Percentiles rank a stretch among this genome's conserved stretches.
phyloP scores from a whole-genome alignment of 2,797 vertebrate genomes.

The Triplophysa yarkandensis region DNA sequence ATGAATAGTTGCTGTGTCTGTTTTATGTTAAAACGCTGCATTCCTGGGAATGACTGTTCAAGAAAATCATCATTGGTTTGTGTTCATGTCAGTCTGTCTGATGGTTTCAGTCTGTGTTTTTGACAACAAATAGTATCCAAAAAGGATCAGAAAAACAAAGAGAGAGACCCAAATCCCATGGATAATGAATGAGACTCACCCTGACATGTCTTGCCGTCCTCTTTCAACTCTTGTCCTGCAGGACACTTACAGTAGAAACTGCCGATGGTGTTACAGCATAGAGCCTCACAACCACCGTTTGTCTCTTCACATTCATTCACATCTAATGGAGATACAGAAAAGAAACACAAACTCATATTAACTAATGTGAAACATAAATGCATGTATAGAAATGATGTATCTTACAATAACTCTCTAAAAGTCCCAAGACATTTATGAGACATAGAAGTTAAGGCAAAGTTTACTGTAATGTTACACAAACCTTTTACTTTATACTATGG shows the following conservation, averaged over 20 bases:
- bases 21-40: not conserved
- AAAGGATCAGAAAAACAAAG: not conserved
- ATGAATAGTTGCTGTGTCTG: not conserved
- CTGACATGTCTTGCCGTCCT: slow-evolving; percentile 77
- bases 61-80: no score
- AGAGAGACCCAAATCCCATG: not conserved
- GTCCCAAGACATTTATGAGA: not conserved
- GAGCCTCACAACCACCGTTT: slow-evolving; percentile 78
- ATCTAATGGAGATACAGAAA: not conserved
- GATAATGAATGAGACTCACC: slow-evolving; percentile 65
- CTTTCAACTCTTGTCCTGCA: slow-evolving; percentile 71
- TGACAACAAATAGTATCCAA: no score
- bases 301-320: slow-evolving; percentile 79
- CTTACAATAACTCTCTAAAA: no score
- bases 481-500: no score
- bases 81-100: no score
- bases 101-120: no score
- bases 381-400: no score
- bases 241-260: slow-evolving; percentile 85
- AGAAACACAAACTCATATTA: not conserved
- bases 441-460: not conserved
- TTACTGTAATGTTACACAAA: not conserved
- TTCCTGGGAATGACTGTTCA: not conserved
- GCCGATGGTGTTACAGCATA: slow-evolving; percentile 84
- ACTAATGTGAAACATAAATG: no score